Evolutionary conservation across 1,140 invertebrate genomes (phyloP).

Genomic region (Acromyrmex echinatior): DNA sequence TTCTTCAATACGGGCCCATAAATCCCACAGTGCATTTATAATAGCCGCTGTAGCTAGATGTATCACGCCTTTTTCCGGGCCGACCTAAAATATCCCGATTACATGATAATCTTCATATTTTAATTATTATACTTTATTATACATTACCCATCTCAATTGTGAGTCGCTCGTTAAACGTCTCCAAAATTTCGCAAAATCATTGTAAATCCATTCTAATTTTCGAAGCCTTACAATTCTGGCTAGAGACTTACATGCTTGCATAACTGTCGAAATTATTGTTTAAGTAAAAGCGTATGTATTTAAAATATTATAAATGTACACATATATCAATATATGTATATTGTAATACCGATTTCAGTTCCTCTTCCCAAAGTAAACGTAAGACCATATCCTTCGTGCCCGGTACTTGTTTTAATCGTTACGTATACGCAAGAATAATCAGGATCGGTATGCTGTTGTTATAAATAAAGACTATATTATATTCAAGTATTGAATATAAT

Average conservation of each 20-base stretch:
- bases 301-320: neutral
- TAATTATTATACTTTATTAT: neutral
- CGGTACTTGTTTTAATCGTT: slow-evolving; percentile 89
- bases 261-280: slow-evolving; percentile 87
- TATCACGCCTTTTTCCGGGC: slow-evolving; percentile 96
- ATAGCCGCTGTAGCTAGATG: slow-evolving; percentile 96
- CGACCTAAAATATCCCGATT: slow-evolving; percentile 88
- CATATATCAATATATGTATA: slow-evolving; percentile 33
- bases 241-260: slow-evolving; percentile 91
- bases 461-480: slow-evolving; percentile 63
- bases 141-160: slow-evolving; percentile 95
- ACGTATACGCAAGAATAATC: slow-evolving; percentile 97
- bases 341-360: slow-evolving; percentile 91
- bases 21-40: slow-evolving; percentile 96
- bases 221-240: slow-evolving; percentile 90
- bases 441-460: slow-evolving; percentile 93
- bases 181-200: slow-evolving; percentile 93
- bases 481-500: neutral
- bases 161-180: slow-evolving; percentile 93
- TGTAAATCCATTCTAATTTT: slow-evolving; percentile 90
- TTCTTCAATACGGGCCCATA: slow-evolving; percentile 94
- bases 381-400: slow-evolving; percentile 91
- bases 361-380: slow-evolving; percentile 95
- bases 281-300: neutral
- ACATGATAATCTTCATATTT: neutral